Base-by-base conservation (phyloP, 1,140 invertebrate genomes). In the Papilio helenus region DNA sequence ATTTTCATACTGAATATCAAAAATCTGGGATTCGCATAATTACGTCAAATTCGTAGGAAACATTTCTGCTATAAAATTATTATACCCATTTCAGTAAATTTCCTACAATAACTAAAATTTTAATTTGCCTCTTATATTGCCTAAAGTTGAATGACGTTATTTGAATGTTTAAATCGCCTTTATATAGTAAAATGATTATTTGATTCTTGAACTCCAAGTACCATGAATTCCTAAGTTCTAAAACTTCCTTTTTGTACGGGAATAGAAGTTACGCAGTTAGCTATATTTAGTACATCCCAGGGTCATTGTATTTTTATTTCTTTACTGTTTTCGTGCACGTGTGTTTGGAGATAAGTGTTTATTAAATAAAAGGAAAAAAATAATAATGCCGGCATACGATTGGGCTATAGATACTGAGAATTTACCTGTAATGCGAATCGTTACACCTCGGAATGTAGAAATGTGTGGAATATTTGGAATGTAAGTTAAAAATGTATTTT, bases 401-500 rank as follows among this genome's bases (percentile, higher is more conserved):
- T 93, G 92, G 91, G 79, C 84, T 58, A 82, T 94, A 4, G 93
- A 95, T 79, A 93, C 88, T 10, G 86, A 88, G 79, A 92, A 87
- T 83, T 85, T 92, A 34, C 93, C 92, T 58, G 92, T 94, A 8
- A 93, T 94, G 94, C 83, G 87, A 34, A 91, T 95, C 12, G 86
- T 90, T 16, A 92, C 92, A 14, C 94, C 93, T 8, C 85, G 88
- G 76, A 91, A 92, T 90, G 87, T 87, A 14, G 71, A 84, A 76
- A 89, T 93, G 88, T 88, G 89, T 76, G 92, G 88, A 74, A 88
- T 90, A 34, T 94, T 84, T 86, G 93, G 93, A 68, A 91, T 90
- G 94, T 94, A 80, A 94, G 92, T 91, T 34, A 71, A 72, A 74
- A 26, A 51, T 29, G 7, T 16, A 9, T 58, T 26, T 68, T 68